Evolutionary conservation across 2,797 vertebrate species (phyloP).

Genomic region (Scolopax rusticola): DNA sequence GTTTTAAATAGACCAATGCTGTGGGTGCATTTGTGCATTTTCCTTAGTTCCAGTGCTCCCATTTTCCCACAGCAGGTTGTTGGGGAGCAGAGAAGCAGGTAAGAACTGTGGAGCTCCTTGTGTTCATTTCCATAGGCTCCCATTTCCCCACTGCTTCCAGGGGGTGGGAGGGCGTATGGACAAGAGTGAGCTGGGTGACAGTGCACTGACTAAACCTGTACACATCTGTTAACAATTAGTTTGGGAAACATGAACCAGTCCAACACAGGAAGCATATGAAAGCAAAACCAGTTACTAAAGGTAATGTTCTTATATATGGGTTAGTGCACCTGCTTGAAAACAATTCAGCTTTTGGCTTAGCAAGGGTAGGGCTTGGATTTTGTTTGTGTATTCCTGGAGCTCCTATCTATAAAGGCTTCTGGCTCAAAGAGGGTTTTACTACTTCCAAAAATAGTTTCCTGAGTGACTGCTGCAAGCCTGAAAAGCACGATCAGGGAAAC

Average conservation of each 20-base stretch:
- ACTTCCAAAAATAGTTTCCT: conserved; percentile 73
- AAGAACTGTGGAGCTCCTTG: neutral
- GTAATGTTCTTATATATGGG: neutral
- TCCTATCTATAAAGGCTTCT: conserved; percentile 59
- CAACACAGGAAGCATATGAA: neutral
- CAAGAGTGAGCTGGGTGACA: rapidly evolving
- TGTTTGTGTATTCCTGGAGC: conserved; percentile 36
- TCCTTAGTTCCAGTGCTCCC: neutral
- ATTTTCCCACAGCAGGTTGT: neutral
- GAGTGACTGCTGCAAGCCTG: conserved; percentile 63
- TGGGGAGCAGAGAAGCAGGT: neutral
- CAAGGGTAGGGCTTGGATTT: conserved; percentile 1
- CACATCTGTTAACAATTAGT: neutral
- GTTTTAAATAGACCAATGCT: neutral
- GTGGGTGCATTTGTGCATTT: neutral
- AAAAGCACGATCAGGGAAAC: conserved; percentile 66
- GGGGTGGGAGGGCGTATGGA: neutral
- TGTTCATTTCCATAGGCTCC: neutral
- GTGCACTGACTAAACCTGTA: neutral
- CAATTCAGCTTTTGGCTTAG: conserved; percentile 35
- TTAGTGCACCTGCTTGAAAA: neutral
- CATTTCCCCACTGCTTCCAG: neutral
- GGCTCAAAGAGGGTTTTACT: conserved; percentile 61
- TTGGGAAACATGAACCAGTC: neutral
- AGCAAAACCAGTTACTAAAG: neutral